Evolutionary conservation across 2,797 vertebrate genomes (phyloP).

Genomic region (Cyclura pinguis): DNA sequence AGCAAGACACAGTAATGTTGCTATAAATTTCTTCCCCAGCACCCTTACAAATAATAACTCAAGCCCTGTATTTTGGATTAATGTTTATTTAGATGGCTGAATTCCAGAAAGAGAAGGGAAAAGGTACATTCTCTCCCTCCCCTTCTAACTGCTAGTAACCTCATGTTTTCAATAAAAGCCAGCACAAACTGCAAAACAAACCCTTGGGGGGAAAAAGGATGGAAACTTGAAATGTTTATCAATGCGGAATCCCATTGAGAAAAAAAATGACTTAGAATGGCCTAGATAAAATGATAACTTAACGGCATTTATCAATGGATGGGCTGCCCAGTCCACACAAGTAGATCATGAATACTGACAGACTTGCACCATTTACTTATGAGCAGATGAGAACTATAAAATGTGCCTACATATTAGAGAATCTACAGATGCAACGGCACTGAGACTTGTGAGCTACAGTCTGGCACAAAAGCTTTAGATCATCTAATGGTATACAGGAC

Average conservation of each 20-base stretch:
- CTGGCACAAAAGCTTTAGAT: background rate
- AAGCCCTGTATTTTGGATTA: slow-evolving; percentile 81
- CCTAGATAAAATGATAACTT: slow-evolving; percentile 61
- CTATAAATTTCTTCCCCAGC: slow-evolving; percentile 84
- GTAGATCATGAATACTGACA: background rate
- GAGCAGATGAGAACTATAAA: background rate
- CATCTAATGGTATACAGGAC: background rate
- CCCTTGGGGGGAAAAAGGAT: slow-evolving; percentile 71
- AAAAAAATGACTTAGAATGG: slow-evolving; percentile 36
- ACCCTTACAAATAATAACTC: slow-evolving; percentile 87
- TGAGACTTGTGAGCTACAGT: background rate
- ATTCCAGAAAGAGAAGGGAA: slow-evolving; percentile 80
- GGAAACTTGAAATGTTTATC: slow-evolving; percentile 65
- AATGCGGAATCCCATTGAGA: slow-evolving; percentile 31
- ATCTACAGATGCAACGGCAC: background rate
- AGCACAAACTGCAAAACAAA: slow-evolving; percentile 78
- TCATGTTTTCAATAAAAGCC: slow-evolving; percentile 83
- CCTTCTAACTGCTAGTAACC: slow-evolving; percentile 73
- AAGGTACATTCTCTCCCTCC: slow-evolving; percentile 50
- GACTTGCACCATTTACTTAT: background rate
- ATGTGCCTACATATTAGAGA: background rate
- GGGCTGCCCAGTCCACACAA: background rate
- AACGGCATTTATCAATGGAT: slow-evolving; percentile 36
- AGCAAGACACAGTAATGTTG: slow-evolving; percentile 83
- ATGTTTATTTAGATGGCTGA: slow-evolving; percentile 84